Evolutionary conservation across 1,140 invertebrate genomes (phyloP).

Genomic region (Drosophila seguyi): DNA sequence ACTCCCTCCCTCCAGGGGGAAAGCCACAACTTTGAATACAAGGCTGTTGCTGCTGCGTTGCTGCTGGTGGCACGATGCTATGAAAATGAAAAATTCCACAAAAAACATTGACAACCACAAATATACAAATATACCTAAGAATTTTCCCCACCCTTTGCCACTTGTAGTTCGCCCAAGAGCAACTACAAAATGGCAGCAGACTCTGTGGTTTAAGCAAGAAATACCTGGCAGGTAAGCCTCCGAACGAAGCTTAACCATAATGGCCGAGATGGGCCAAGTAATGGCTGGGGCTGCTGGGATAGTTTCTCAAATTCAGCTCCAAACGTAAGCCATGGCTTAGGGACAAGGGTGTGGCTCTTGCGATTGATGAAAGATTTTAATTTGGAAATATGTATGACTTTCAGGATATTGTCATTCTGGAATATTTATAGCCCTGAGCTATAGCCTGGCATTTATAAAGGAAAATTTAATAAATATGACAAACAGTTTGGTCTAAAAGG

Average conservation of each 20-base stretch:
- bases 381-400: slow-evolving; percentile 13
- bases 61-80: slow-evolving; percentile 5
- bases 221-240: slow-evolving; percentile 22
- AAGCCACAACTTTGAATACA: slow-evolving; percentile 36
- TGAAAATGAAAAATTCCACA: slow-evolving; percentile 56
- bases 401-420: slow-evolving; percentile 6
- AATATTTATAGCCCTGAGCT: slow-evolving; percentile 8
- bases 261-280: not conserved
- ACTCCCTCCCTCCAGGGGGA: not conserved
- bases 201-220: slow-evolving; percentile 30
- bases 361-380: slow-evolving; percentile 25
- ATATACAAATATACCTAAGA: slow-evolving; percentile 32
- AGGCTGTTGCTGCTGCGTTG: slow-evolving; percentile 3
- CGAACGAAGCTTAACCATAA: slow-evolving; percentile 31
- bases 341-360: slow-evolving; percentile 6
- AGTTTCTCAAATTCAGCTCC: slow-evolving; percentile 12
- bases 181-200: slow-evolving; percentile 40
- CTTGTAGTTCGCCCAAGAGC: slow-evolving; percentile 4
- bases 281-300: not conserved
- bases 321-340: slow-evolving; percentile 13
- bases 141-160: slow-evolving; percentile 17
- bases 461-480: not conserved
- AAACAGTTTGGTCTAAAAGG: slow-evolving; percentile 1
- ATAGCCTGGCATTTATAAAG: slow-evolving; percentile 1
- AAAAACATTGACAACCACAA: slow-evolving; percentile 53